Evolutionary conservation across 2,797 vertebrate genomes (phyloP).

Genomic region (Pangasius mekongensis): DNA sequence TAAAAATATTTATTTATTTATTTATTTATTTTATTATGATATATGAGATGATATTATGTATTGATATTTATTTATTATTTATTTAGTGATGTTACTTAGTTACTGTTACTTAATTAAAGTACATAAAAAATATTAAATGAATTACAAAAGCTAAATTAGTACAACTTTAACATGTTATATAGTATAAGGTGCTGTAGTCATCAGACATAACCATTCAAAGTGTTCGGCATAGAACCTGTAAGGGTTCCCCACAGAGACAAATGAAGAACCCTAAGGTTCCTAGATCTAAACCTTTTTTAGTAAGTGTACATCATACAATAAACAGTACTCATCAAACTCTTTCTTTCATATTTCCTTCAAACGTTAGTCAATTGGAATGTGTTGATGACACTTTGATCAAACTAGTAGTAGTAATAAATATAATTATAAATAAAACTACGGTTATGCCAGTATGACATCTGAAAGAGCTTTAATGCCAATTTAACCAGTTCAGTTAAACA

Average conservation of each 20-base stretch:
- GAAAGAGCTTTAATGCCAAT: constrained; percentile 16
- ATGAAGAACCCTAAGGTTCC: neutral
- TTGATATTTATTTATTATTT: neutral
- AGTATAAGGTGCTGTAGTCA: neutral
- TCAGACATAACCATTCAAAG: neutral
- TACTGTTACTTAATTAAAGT: neutral
- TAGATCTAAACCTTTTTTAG: neutral
- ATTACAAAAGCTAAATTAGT: neutral
- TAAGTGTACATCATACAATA: neutral
- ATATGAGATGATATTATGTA: no score
- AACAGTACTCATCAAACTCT: neutral
- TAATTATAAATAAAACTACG: neutral
- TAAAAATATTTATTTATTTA: neutral
- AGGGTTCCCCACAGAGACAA: neutral
- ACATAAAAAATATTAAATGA: neutral
- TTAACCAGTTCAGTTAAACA: constrained; percentile 19
- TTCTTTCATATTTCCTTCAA: neutral
- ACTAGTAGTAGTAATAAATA: neutral
- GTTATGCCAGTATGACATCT: neutral
- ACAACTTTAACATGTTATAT: neutral
- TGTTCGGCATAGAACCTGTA: neutral
- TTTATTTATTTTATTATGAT: neutral
- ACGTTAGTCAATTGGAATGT: neutral
- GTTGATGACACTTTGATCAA: neutral
- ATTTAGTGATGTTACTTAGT: neutral